Percentiles rank a stretch among this genome's conserved stretches.
These are phyloP conservation scores for Darevskia nairensis DNA, from an alignment of 2,797 vertebrate species.

Conservation along the genomic window DNA sequence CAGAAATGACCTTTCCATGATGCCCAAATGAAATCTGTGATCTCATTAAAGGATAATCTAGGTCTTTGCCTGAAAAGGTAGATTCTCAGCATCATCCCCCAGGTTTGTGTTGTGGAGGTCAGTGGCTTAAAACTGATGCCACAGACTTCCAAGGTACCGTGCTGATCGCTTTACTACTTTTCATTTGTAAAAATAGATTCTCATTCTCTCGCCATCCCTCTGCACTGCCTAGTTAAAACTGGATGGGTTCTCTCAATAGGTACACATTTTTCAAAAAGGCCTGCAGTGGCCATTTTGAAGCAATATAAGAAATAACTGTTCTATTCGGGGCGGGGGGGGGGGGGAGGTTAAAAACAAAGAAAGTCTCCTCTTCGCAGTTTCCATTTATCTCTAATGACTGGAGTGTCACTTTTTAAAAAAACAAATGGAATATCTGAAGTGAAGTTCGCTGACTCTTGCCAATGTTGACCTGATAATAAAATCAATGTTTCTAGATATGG, in stretches of 20 bases:
- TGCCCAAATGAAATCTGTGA: constrained; percentile 47
- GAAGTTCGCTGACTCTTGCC: constrained; percentile 57
- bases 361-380: background rate
- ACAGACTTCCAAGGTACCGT: constrained; percentile 53
- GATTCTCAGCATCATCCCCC: constrained; percentile 52
- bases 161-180: constrained; percentile 49
- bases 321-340: constrained; percentile 15
- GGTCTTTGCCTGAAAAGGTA: constrained; percentile 61
- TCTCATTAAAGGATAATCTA: constrained; percentile 63
- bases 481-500: constrained; percentile 72
- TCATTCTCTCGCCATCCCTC: constrained; percentile 22
- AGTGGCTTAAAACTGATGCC: constrained; percentile 54
- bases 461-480: constrained; percentile 77
- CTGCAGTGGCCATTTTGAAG: constrained; percentile 52
- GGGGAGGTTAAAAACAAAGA: background rate
- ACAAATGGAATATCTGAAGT: constrained; percentile 54
- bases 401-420: constrained; percentile 55
- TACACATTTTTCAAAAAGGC: constrained; percentile 49
- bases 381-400: constrained; percentile 43
- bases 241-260: constrained; percentile 50
- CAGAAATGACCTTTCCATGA: constrained; percentile 62
- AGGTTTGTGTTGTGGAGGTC: constrained; percentile 54
- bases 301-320: constrained; percentile 32
- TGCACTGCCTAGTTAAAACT: constrained; percentile 53
- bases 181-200: constrained; percentile 71